Conservation (phyloP, 2,888 invertebrate genomes). For the Digitonthophagus gazella region DNA sequence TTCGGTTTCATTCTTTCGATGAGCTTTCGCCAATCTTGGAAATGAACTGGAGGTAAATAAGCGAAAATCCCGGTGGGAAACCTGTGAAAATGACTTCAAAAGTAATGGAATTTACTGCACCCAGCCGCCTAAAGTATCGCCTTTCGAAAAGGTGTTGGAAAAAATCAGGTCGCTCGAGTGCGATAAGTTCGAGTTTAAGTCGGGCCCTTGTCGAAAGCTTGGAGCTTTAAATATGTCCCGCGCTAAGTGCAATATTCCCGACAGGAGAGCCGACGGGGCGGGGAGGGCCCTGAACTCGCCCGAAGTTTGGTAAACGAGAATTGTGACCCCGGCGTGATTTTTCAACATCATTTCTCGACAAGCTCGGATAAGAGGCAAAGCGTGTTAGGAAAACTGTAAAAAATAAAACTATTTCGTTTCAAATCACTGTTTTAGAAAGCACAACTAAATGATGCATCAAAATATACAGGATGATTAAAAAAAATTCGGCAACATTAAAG, state of each 20-base stretch:
- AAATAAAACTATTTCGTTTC: constrained; percentile 26
- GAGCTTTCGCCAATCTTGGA: background rate
- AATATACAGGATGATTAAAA: too few relatives aligned
- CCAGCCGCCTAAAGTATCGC: background rate
- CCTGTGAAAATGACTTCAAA: background rate
- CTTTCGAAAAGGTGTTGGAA: background rate
- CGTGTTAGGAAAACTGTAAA: constrained; percentile 43
- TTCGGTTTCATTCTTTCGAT: background rate
- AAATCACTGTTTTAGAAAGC: too few relatives aligned
- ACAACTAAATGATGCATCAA: too few relatives aligned
- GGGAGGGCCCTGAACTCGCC: constrained; percentile 32
- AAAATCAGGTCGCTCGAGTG: background rate
- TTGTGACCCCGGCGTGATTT: constrained; percentile 41
- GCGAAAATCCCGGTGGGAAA: background rate
- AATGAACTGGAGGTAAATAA: background rate
- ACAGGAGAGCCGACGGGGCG: constrained; percentile 23
- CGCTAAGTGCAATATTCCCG: constrained; percentile 33
- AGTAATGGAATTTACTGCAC: background rate
- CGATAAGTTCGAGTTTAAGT: constrained; percentile 37
- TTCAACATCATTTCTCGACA: constrained; percentile 42
- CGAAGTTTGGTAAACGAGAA: constrained; percentile 38
- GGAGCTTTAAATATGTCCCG: constrained; percentile 37
- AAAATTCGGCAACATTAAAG: too few relatives aligned
- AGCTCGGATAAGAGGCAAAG: constrained; percentile 43
- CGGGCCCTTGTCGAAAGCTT: constrained; percentile 32